Evolutionary conservation across 2,888 invertebrate species (phyloP), one percentile per base, ranked within the genome.

Genomic region (Dasysyrphus albostriatus): DNA sequence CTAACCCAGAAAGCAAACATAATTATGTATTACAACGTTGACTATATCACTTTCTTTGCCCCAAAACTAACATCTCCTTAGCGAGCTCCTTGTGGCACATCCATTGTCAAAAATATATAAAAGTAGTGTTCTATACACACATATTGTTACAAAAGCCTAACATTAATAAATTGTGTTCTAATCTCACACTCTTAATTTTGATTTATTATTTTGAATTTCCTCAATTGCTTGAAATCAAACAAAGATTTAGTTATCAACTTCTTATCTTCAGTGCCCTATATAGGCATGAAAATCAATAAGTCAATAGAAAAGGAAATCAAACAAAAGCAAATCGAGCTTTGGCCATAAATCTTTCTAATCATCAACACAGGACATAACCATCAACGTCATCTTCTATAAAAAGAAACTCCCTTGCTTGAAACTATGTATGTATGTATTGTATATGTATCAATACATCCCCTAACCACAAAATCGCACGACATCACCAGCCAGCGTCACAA

Each of bases 211-310:
- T n/a, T 16, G 7, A 34, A 39, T 14, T 39, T 37, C 37, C n/a
- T n/a, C 29, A 29, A 37, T 47, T 65, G 32, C 51, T 24, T 34
- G 12, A 3, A 12, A 37, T 8, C 49, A 19, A 67, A 32, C 19
- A 32, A 44, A 44, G 47, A 65, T n/a, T 2, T 39, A 51, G 14
- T 24, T 67, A 37, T 65, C 47, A 67, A 37, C 14, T 49, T 67
- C 16, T 67, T 49, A 51, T 69, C 47, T 16, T 0, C n/a, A 49
- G n/a, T 39, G 69, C 24, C 54, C n/a, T 6, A 3, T 6, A 3
- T 24, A 16, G 51, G 9, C 54, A 39, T 51, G 29, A 39, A 54
- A 69, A 54, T 69, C 54, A 54, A 69, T 69, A 69, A 69, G 37
- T 49, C 37, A 14, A 37, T 16, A 37, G 9, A 16, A 9, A 16